Evolutionary conservation across 53 echinoderm and acorn worm species (phyloP).

Genomic region (Antedon mediterranea): DNA sequence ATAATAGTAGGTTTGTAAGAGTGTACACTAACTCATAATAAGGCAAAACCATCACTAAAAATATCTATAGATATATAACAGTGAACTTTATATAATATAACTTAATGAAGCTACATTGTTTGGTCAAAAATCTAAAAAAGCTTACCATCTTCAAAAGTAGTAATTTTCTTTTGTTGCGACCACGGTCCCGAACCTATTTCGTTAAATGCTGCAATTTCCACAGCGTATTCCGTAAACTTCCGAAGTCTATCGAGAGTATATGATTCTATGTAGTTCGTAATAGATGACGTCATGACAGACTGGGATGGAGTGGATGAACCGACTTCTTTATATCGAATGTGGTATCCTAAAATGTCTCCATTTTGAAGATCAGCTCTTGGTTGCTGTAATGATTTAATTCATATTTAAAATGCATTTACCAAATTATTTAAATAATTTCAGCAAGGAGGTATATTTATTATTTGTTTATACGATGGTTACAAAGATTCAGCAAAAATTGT

Average conservation of each 20-base stretch:
- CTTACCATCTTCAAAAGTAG: slow-evolving; percentile 85
- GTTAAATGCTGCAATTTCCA: slow-evolving; percentile 71
- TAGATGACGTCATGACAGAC: slow-evolving; percentile 35
- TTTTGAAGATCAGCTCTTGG: slow-evolving; percentile 81
- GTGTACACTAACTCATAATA: no score
- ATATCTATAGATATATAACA: no score
- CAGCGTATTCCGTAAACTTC: slow-evolving; percentile 78
- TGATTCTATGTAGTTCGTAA: slow-evolving; percentile 65
- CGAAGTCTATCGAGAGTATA: slow-evolving; percentile 50
- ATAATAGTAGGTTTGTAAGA: no score
- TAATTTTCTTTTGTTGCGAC: slow-evolving; percentile 43
- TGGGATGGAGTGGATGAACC: slow-evolving; percentile 64
- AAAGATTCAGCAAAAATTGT: background rate
- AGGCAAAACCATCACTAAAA: no score
- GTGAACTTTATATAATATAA: background rate
- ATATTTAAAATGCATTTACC: no score
- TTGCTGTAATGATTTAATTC: slow-evolving; percentile 35
- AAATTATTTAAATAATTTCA: background rate
- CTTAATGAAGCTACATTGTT: no score
- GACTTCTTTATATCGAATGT: slow-evolving; percentile 69
- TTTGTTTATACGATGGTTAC: no score
- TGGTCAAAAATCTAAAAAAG: no score
- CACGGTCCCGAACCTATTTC: slow-evolving; percentile 68
- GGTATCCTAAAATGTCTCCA: slow-evolving; percentile 70
- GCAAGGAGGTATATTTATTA: background rate